Evolutionary conservation across 2,113 vertebrate genomes (phyloP), one percentile per base, ranked within the genome.

Genomic region (Pseudopipra pipra): DNA sequence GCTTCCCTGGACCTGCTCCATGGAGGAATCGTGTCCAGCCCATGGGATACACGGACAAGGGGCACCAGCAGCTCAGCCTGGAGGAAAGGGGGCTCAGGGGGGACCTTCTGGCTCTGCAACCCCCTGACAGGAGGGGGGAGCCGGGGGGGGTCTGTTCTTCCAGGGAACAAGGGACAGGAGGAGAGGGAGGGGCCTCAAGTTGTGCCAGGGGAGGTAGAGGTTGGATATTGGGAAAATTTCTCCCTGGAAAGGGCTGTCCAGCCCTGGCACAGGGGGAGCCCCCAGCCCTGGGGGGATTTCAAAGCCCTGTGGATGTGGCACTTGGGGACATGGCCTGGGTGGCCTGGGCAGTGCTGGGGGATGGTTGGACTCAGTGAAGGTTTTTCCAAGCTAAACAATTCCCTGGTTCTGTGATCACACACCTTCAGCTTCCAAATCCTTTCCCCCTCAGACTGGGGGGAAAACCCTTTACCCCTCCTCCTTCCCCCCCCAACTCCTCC

Each of bases 21-120:
- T 1, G 19, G 6, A 43, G 51, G 43, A 72, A 9, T 6, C 41
- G 5, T 7, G 33, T 33, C 70, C n/a, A 25, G 18, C 12, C 18
- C 46, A 3, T 0, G 4, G 4, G 17, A 13, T 2, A 9, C n/a
- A 28, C 9, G 37, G 47, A 21, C 13, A 24, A 46, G n/a, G 39
- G 8, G 51, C 59, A 7, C 6, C 15, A 43, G 16, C 23, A 25
- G 23, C 71, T 19, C 28, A 55, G 54, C 55, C 55, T 24, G 55
- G 37, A 28, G 46, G 5, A 52, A 52, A 43, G 59, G 37, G 12
- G 23, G 35, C 17, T 78, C 75, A n/a, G 46, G 35, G n/a, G 44
- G 46, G 2, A 12, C 7, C 44, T 77, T 3, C 15, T 20, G 21
- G 56, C 44, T 19, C 44, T 77, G 46, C 35, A 62, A 31, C 4